Evolutionary conservation across 2,113 vertebrate genomes (phyloP), one percentile per base, ranked within the genome.

Genomic region (Ciconia maguari): DNA sequence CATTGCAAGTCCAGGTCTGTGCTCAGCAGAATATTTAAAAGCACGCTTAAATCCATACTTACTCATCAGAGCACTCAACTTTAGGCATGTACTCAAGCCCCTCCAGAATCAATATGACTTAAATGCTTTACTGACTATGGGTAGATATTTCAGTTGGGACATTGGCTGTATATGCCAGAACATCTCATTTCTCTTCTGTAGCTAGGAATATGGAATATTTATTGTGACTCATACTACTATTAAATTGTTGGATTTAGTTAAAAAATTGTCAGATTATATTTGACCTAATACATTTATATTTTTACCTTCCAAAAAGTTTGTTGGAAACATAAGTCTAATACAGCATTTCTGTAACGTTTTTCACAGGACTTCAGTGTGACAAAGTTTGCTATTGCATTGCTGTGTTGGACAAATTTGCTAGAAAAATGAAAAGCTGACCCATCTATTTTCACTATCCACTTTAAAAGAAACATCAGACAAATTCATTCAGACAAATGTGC

Each of bases 11-110:
- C 74, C 87, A 87, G 22, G 17, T 46, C 54, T 82, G 57, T 72
- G 79, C 55, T 96, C 95, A 97, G 96, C 95, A 97, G 80, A 95
- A 87, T 91, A 85, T 95, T 90, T 91, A 94, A 90, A 49, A 83
- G 44, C 54, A 65, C 48, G 25, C 46, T 85, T 91, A 91, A 80
- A 96, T 95, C 62, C 62, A 79, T 89, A 91, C 52, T 72, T 87
- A 54, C 13, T 91, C 58, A 85, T 79, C 71, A 57, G 32, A 74
- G 26, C 62, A 87, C 57, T 94, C 83, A 85, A 49, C 49, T 83
- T 66, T 34, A 93, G 79, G 54, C 58, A 90, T 17, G 3, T 89
- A 48, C 54, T 91, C 38, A 80, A 76, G 44, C 6, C 19, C n/a
- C 21, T 89, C 44, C 54, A 72, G 41, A 79, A 91, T 94, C 94